Percentiles rank a stretch among this genome's conserved stretches.
Evolutionary conservation across 2,888 invertebrate genomes (phyloP).

Genomic region (Perizoma affinitatum): DNA sequence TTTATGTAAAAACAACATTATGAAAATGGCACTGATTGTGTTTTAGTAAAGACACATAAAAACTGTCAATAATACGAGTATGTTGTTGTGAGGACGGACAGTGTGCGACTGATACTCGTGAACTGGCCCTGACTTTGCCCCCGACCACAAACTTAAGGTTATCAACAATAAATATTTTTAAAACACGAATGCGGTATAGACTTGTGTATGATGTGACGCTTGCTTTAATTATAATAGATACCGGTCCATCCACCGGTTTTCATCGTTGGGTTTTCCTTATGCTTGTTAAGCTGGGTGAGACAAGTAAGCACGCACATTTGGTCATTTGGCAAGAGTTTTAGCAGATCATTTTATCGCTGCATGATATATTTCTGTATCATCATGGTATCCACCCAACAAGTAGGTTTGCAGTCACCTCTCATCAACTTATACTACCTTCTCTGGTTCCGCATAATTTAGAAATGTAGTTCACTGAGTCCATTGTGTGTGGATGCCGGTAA

Average conservation of each 20-base stretch:
- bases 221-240: slow-evolving; percentile 44
- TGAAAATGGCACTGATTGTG: slow-evolving; percentile 40
- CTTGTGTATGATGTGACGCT: slow-evolving; percentile 42
- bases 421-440: no score
- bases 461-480: no score
- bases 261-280: slow-evolving; percentile 47
- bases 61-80: slow-evolving; percentile 37
- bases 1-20: slow-evolving; percentile 46
- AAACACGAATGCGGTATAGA: slow-evolving; percentile 45
- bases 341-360: no score
- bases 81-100: slow-evolving; percentile 51
- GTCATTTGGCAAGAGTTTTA: no score
- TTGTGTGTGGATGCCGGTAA: no score
- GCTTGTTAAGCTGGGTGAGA: not conserved
- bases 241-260: slow-evolving; percentile 23
- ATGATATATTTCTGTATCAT: no score
- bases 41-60: slow-evolving; percentile 37
- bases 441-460: no score
- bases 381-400: no score
- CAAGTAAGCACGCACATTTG: not conserved
- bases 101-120: slow-evolving; percentile 58
- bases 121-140: slow-evolving; percentile 58
- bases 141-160: slow-evolving; percentile 61
- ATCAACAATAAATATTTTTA: slow-evolving; percentile 62
- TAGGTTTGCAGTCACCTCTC: no score